These are phyloP conservation scores for Parazoanthus swiftii DNA, from an alignment of 92 coral and sea anemone species.

Conservation along the genomic window DNA sequence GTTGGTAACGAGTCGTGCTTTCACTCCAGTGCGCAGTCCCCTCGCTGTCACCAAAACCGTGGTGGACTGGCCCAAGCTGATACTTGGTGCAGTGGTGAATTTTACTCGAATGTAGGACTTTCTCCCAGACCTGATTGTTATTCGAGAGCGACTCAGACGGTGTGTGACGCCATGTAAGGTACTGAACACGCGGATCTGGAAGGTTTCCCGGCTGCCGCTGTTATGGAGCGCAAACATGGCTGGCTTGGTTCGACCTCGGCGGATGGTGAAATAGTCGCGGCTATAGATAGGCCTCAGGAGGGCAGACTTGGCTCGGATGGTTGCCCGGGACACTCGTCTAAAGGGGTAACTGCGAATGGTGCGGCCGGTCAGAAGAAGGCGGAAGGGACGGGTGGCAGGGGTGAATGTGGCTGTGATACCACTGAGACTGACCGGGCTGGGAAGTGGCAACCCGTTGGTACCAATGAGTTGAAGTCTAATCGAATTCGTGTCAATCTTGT, in stretches of 20 bases:
- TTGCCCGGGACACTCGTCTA: slow-evolving; percentile 59
- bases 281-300: slow-evolving; percentile 45
- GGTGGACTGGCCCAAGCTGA: slow-evolving; percentile 32
- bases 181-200: slow-evolving; percentile 9
- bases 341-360: slow-evolving; percentile 49
- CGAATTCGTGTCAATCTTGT: slow-evolving; percentile 47
- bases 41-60: slow-evolving; percentile 16
- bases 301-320: slow-evolving; percentile 55
- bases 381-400: slow-evolving; percentile 54
- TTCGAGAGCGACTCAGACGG: slow-evolving; percentile 21
- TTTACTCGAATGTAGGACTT: slow-evolving; percentile 33
- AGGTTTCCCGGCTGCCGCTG: not conserved
- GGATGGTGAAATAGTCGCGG: slow-evolving; percentile 46
- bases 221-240: slow-evolving; percentile 53
- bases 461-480: slow-evolving; percentile 46
- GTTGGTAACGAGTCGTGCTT: slow-evolving; percentile 22
- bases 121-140: not conserved
- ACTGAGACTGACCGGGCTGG: slow-evolving; percentile 38
- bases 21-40: slow-evolving; percentile 5
- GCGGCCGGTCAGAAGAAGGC: slow-evolving; percentile 54
- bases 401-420: slow-evolving; percentile 54
- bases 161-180: slow-evolving; percentile 18
- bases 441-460: slow-evolving; percentile 24
- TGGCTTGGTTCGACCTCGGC: slow-evolving; percentile 28
- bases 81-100: not conserved